phyloP scores from a whole-genome alignment of 1,140 invertebrate species.

The Drosophila melanogaster region Release_6_plus_ISO1_MT NT_033779.5:9451501-9452000 shows the following conservation, averaged over 20 bases:
- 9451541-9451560: constrained; percentile 27
- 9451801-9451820: constrained; percentile 49
- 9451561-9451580: neutral
- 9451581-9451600: constrained; percentile 24
- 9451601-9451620: constrained; percentile 60
- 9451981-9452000: constrained; percentile 59
- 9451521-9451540: constrained; percentile 32
- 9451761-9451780: constrained; percentile 9
- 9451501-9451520: constrained; percentile 12
- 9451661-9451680: constrained; percentile 41
- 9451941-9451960: neutral
- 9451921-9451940: neutral
- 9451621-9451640: constrained; percentile 33
- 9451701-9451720: constrained; percentile 70
- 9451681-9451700: constrained; percentile 52
- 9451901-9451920: constrained; percentile 42
- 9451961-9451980: constrained; percentile 5
- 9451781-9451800: constrained; percentile 31
- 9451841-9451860: constrained; percentile 80
- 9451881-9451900: constrained; percentile 50
- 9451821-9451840: constrained; percentile 50
- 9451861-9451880: constrained; percentile 75
- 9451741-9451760: constrained; percentile 44
- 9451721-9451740: constrained; percentile 68
- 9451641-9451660: constrained; percentile 51